Evolutionary conservation across 2,888 invertebrate species (phyloP).

Genomic region (Thereva nobilitata): DNA sequence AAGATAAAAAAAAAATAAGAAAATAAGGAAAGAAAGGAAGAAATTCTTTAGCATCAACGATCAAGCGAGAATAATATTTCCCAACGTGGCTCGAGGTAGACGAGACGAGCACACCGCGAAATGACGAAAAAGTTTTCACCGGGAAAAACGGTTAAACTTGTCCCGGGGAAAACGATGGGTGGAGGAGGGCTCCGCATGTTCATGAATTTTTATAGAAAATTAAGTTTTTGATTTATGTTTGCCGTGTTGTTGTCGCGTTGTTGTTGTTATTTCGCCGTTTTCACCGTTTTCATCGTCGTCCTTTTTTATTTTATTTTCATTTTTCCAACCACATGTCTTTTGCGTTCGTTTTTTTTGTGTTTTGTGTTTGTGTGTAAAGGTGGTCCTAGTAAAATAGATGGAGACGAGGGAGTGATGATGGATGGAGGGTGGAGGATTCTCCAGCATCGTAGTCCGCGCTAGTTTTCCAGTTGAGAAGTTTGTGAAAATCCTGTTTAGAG

Average conservation of each 20-base stretch:
- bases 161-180: conserved; percentile 11
- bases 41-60: conserved; percentile 4
- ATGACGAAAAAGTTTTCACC: conserved; percentile 23
- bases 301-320: conserved; percentile 2
- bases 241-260: conserved; percentile 11
- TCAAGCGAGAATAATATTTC: conserved; percentile 10
- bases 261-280: background rate
- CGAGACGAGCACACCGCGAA: conserved; percentile 1
- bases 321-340: background rate
- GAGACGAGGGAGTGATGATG: too few species aligned
- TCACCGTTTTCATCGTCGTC: background rate
- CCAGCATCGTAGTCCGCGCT: too few species aligned
- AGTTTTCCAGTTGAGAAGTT: too few species aligned
- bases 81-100: background rate
- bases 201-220: conserved; percentile 38
- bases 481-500: too few species aligned
- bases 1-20: too few species aligned
- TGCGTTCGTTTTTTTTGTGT: too few species aligned
- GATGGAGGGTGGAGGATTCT: too few species aligned
- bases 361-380: too few species aligned
- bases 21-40: too few species aligned
- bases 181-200: conserved; percentile 21
- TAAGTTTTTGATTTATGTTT: conserved; percentile 37
- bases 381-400: too few species aligned
- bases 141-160: conserved; percentile 31